Base-by-base conservation (phyloP, 2,113 vertebrate species). In the Plecturocebus donacophilus region DNA sequence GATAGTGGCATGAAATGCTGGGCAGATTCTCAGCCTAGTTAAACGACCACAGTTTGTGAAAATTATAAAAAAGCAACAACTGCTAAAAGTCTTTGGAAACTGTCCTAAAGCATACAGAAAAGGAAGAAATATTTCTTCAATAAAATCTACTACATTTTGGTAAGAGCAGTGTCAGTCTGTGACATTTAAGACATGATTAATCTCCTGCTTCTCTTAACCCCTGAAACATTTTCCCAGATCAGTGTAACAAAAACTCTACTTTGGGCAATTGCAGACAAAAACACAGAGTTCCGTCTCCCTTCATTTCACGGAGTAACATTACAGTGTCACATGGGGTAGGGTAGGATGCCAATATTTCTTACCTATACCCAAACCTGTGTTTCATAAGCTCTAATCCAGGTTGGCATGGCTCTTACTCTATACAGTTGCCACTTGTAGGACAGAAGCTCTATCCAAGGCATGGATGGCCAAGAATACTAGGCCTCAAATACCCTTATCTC, bases 301-400 rank as follows among this genome's bases (percentile, higher is more conserved):
- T n/a, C 47, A 94, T 42, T 20, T 84, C 58, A 45, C n/a, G 87
- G 70, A 13, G 9, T 70, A 87, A 47, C 61, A 84, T 87, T 82
- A 83, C 20, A 71, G 14, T 45, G 14, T 64, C 70, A 81, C 8
- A 40, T 58, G 27, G 32, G 10, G 11, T 73, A 23, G 23, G 7
- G 58, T 14, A 90, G 21, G 68, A 90, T 92, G 16, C 30, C 17
- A 93, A 92, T 3, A 61, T 90, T 87, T 87, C 87, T 87, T 35
- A 86, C 40, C 6, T 56, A 68, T 12, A 17, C 14, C 19, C 27
- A 77, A 32, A 8, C 25, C 13, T 93, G 40, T 68, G 45, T 90
- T 87, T 96, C 38, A 82, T 21, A 95, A 96, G 17, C 38, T 94
- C 52, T 95, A 91, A 89, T 93, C n/a, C 42, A 66, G 13, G 1